Evolutionary conservation across 2,113 vertebrate genomes (phyloP), one percentile per base, ranked within the genome.

Genomic region (Recurvirostra avosetta): DNA sequence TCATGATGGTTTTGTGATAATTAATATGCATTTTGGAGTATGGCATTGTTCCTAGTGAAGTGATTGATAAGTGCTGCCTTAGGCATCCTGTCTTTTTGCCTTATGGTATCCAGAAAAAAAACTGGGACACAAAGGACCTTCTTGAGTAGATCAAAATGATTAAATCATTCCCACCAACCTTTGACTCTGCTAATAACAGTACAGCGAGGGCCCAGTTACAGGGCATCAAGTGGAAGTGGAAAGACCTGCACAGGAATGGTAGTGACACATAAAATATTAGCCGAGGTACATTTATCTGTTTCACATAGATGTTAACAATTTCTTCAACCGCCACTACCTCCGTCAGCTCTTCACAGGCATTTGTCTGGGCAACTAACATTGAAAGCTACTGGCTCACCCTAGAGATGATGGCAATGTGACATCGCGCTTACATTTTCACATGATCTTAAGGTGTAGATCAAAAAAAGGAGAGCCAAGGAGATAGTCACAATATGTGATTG

Each of bases 1-100:
- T 0, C 52, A 43, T 38, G 19, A 72, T 72, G 43, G 36, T 56
- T 68, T 91, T 67, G 18, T 49, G 68, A 56, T 65, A 53, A 72
- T 40, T 79, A 40, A 8, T 23, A 26, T 5, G 9, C 0, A 0
- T 77, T 72, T 68, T 84, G 61, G 47, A 67, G 36, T 59, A 5
- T 71, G 61, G 8, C 36, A 8, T 0, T 62, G 10, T 47, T 90
- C 47, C 41, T 70, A 22, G 56, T 20, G 53, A 77, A 77, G 26
- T 59, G 43, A 21, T 50, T 47, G 58, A 2, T 73, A 55, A 88
- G 9, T 6, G 11, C 41, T 90, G 41, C 61, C 47, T 72, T 87
- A 3, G 2, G 16, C 0, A 0, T 77, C 47, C 6, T 47, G 4
- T 0, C 6, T 43, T 77, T 91, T 72, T 82, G 38, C 61, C 45